phyloP scores from a whole-genome alignment of 1,140 invertebrate genomes.

The Odontomachus brunneus region DNA sequence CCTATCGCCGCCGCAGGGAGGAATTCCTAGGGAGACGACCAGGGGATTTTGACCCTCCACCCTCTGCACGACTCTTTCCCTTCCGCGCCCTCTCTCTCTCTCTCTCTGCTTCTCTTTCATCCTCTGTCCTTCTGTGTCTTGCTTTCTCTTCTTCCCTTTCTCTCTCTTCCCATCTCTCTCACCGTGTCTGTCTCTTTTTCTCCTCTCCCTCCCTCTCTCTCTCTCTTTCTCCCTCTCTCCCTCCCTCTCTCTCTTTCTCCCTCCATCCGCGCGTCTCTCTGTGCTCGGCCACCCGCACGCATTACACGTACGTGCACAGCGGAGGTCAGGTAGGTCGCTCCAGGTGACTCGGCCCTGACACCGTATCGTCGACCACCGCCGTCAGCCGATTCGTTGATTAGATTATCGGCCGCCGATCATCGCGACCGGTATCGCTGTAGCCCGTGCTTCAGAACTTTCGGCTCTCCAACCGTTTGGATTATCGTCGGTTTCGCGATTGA shows the following conservation, averaged over 20 bases:
- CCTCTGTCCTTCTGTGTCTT: too few relatives aligned
- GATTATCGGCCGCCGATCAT: conserved; percentile 62
- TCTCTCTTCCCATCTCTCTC: neutral
- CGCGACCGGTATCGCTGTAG: conserved; percentile 6
- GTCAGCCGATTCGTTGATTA: conserved; percentile 66
- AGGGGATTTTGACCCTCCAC: conserved; percentile 73
- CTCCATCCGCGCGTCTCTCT: conserved; percentile 48
- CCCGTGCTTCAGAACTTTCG: conserved; percentile 7
- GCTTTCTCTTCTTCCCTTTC: neutral
- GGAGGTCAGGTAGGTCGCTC: conserved; percentile 71
- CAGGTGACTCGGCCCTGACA: conserved; percentile 72
- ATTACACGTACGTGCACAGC: conserved; percentile 53
- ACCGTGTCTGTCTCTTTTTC: conserved; percentile 3
- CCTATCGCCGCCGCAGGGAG: conserved; percentile 70
- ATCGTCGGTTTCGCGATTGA: neutral
- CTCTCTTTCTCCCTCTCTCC: conserved; percentile 17
- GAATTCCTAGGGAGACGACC: conserved; percentile 74
- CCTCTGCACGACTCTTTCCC: conserved; percentile 27
- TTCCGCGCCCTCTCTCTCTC: neutral
- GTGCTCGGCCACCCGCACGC: conserved; percentile 53
- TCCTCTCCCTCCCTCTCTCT: neutral
- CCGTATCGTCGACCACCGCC: conserved; percentile 63
- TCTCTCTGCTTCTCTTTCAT: conserved; percentile 3
- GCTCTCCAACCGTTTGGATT: neutral
- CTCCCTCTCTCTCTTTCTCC: neutral